These are phyloP conservation scores for Epinephelus moara DNA, from an alignment of 2,113 vertebrate genomes.

Conservation along the genomic window DNA sequence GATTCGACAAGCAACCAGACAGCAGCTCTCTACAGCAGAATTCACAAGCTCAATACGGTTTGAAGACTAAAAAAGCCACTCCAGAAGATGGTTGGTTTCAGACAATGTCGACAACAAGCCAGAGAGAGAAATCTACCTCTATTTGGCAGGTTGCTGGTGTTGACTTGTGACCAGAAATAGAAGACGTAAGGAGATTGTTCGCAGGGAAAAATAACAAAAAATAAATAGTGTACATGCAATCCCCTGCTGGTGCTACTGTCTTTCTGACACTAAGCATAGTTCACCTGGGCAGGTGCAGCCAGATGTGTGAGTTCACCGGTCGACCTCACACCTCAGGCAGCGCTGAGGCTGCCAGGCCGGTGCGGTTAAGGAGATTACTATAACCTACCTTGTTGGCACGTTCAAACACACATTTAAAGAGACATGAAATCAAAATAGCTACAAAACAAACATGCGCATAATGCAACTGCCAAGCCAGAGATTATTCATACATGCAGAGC, in stretches of 20 bases:
- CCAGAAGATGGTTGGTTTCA: neutral
- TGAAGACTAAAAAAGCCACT: neutral
- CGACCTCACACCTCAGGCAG: slow-evolving; percentile 39
- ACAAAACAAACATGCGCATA: slow-evolving; percentile 29
- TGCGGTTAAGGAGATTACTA: slow-evolving; percentile 46
- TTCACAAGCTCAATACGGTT: neutral
- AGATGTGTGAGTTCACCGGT: slow-evolving; percentile 15
- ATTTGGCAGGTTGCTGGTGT: neutral
- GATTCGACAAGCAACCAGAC: slow-evolving; percentile 18
- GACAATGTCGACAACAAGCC: neutral
- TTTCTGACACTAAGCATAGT: neutral
- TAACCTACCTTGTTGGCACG: slow-evolving; percentile 16
- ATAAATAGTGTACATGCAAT: slow-evolving; percentile 1
- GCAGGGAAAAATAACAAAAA: neutral
- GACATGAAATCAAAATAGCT: slow-evolving; percentile 20
- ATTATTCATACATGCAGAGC: slow-evolving; percentile 9
- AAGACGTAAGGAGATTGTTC: neutral
- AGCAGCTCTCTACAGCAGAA: neutral
- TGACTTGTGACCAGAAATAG: neutral
- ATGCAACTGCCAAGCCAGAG: neutral
- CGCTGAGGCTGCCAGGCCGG: slow-evolving; percentile 21
- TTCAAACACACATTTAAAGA: slow-evolving; percentile 37
- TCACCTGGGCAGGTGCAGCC: slow-evolving; percentile 57
- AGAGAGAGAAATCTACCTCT: neutral
- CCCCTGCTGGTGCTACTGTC: slow-evolving; percentile 2